Evolutionary conservation across 2,888 invertebrate species (phyloP).

Genomic region (Leuctra nigra): DNA sequence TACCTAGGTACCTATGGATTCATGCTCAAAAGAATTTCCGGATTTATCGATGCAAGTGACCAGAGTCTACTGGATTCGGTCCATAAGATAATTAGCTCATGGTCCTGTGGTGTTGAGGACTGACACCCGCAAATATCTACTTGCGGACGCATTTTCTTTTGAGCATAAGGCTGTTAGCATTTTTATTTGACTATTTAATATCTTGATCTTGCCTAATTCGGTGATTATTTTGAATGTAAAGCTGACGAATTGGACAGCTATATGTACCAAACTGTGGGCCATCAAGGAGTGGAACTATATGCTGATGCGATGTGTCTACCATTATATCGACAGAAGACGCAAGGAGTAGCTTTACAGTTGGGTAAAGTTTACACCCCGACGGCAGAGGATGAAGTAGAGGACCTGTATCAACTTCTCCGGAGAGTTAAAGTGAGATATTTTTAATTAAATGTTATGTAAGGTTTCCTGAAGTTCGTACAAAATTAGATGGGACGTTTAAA

Average conservation of each 20-base stretch:
- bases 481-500: no score
- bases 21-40: no score
- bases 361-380: constrained; percentile 74
- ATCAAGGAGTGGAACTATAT: constrained; percentile 86
- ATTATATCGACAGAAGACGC: constrained; percentile 75
- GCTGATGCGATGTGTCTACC: constrained; percentile 93
- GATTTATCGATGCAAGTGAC: no score
- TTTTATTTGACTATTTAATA: background rate
- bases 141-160: no score
- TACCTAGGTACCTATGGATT: no score
- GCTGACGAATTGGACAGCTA: constrained; percentile 90
- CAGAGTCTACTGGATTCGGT: no score
- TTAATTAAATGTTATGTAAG: no score
- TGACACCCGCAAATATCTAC: no score
- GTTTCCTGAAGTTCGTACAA: no score
- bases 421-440: constrained; percentile 63
- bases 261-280: constrained; percentile 99
- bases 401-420: constrained; percentile 76
- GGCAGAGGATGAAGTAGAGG: constrained; percentile 94
- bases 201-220: background rate
- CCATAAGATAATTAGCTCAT: no score
- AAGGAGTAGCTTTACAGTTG: constrained; percentile 74
- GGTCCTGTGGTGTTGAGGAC: no score
- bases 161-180: no score
- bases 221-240: constrained; percentile 32